phyloP scores from a whole-genome alignment of 2,113 vertebrate genomes.

The Malurus melanocephalus region DNA sequence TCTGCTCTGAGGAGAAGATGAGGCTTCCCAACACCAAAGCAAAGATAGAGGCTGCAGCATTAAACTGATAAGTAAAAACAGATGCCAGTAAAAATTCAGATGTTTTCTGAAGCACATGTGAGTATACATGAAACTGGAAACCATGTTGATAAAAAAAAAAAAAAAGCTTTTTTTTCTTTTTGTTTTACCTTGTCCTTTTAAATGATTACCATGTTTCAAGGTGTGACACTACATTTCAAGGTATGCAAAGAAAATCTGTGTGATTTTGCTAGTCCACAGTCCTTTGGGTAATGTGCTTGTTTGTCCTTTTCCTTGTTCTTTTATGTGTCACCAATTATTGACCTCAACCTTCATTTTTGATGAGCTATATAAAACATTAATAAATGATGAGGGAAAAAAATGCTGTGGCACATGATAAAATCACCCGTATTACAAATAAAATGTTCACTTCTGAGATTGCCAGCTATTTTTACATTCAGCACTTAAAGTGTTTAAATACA shows the following conservation, averaged over 20 bases:
- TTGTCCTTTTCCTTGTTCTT: conserved; percentile 37
- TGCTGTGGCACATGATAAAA: conserved; percentile 45
- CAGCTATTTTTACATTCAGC: conserved; percentile 54
- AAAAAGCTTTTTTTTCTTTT: neutral
- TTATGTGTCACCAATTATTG: conserved; percentile 35
- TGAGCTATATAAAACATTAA: conserved; percentile 50
- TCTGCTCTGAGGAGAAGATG: neutral
- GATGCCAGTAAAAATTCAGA: neutral
- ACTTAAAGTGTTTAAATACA: conserved; percentile 40
- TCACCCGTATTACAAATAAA: conserved; percentile 58
- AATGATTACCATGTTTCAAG: neutral
- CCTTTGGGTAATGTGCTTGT: conserved; percentile 4
- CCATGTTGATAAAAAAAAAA: neutral
- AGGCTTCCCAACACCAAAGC: neutral
- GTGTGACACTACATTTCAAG: neutral
- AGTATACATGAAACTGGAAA: neutral
- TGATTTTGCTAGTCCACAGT: neutral
- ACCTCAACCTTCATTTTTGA: conserved; percentile 47
- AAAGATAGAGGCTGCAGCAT: neutral
- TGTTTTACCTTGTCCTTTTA: neutral
- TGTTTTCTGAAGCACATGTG: neutral
- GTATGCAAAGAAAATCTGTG: neutral
- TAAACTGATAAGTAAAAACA: neutral
- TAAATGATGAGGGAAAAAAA: conserved; percentile 31
- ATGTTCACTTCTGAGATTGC: conserved; percentile 39